A percentile compares a stretch with the other conserved stretches of the same genome.
Conservation (phyloP, 2,113 vertebrate genomes). For the Mixornis gularis region DNA sequence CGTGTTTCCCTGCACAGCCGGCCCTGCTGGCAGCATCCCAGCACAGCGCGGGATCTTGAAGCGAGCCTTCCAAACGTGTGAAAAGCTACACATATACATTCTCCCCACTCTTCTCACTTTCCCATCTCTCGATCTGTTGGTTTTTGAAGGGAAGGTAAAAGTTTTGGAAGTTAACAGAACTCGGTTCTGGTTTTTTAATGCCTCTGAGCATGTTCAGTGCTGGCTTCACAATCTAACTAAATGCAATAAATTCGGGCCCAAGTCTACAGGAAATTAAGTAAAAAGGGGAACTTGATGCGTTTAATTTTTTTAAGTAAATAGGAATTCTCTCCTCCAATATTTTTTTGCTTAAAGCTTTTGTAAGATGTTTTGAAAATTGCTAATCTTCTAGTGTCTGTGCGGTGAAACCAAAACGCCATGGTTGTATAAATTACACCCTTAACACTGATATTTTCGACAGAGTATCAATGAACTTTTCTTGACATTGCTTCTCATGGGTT, state of each 20-base stretch:
- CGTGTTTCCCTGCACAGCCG: not conserved
- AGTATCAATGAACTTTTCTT: not conserved
- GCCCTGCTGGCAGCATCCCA: not conserved
- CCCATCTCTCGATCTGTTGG: not conserved
- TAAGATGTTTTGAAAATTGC: not conserved
- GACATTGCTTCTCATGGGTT: not conserved
- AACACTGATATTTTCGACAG: not conserved
- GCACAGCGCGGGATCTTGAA: not conserved
- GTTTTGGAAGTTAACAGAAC: not conserved
- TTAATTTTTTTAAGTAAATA: fast-evolving
- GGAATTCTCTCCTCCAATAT: not conserved
- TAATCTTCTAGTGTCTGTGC: not conserved
- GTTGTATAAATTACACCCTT: not conserved
- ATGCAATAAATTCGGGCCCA: not conserved
- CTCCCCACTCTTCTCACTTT: fast-evolving
- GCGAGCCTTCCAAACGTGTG: not conserved
- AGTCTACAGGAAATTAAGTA: not conserved
- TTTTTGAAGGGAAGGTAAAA: not conserved
- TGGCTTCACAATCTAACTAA: not conserved
- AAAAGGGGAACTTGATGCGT: not conserved
- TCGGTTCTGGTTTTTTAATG: not conserved
- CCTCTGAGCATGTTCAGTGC: fast-evolving
- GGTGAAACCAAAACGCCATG: fast-evolving
- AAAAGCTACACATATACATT: not conserved
- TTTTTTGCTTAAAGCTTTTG: not conserved